Base-by-base conservation (phyloP, 2,113 vertebrate genomes). In the Canis aureus region DNA sequence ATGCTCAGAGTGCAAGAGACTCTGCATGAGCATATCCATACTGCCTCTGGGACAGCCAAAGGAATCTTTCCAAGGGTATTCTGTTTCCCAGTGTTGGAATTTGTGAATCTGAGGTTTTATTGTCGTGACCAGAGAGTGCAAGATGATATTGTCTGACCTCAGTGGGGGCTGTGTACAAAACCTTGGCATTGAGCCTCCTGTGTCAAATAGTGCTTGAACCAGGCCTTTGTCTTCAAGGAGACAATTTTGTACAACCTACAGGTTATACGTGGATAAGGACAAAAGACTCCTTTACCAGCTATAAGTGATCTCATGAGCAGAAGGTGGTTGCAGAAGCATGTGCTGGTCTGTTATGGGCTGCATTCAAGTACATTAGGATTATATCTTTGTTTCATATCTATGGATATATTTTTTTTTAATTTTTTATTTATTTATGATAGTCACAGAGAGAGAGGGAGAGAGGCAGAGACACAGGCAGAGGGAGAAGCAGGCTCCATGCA, bases 41-140 rank as follows among this genome's bases (percentile, higher is more conserved):
- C 16, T 66, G 17, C 29, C 15, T 6, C 4, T 22, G 25, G 35
- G 35, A 20, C 5, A 35, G 19, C n/a, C 23, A 12, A 7, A 11
- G 15, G 35, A 17, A 32, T 25, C 13, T 81, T 27, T 78, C 10
- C 67, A 51, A 27, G 53, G 22, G 4, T 3, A 7, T 7, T 1
- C 0, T 8, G 12, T 32, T 69, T 16, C 32, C 49, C 53, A 71
- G 0, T 0, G 0, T 27, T 51, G 86, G 12, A 35, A n/a, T 2
- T 5, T 25, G 49, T 55, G 32, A 94, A 49, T 6, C 27, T 2
- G 22, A 74, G n/a, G 27, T 20, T 12, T 27, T 27, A 0, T 19
- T 20, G 57, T 62, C 17, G 25, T 82, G 59, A 29, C 8, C 7
- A 57, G 73, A 35, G 11, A 87, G 91, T 7, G 43, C 43, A 43